phyloP scores from a whole-genome alignment of 2,797 vertebrate genomes.

The Eulemur mongoz region DNA sequence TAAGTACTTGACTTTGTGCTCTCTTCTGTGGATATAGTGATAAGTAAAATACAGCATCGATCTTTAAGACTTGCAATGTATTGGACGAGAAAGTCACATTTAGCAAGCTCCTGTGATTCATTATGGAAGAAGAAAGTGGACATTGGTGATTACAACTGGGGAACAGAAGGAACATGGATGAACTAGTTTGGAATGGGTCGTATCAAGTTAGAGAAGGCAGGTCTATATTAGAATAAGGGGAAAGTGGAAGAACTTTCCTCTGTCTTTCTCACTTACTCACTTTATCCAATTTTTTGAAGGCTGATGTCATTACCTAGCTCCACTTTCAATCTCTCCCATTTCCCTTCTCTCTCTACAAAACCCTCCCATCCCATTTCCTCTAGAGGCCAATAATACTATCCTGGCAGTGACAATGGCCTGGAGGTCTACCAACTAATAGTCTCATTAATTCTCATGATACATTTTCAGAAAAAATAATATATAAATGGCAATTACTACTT shows the following conservation, averaged over 20 bases:
- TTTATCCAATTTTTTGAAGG: not conserved
- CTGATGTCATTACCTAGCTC: not conserved
- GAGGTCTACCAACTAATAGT: constrained; percentile 35
- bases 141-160: not conserved
- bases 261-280: not conserved
- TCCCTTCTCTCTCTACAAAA: not conserved
- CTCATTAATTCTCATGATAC: constrained; percentile 59
- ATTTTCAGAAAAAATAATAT: constrained; percentile 30
- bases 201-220: not conserved
- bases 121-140: not conserved
- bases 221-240: not conserved
- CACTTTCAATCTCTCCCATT: not conserved
- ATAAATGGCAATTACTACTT: constrained; percentile 47
- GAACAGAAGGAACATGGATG: not conserved
- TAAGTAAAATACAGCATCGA: not conserved
- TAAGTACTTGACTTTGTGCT: not conserved
- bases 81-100: not conserved
- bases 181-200: not conserved
- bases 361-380: not conserved
- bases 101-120: not conserved
- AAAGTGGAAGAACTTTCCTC: not conserved
- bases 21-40: not conserved
- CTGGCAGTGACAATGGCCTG: constrained; percentile 11
- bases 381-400: not conserved
- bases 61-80: not conserved